phyloP scores from a whole-genome alignment of 1,140 invertebrate genomes.

The Drosophila simulans region DNA sequence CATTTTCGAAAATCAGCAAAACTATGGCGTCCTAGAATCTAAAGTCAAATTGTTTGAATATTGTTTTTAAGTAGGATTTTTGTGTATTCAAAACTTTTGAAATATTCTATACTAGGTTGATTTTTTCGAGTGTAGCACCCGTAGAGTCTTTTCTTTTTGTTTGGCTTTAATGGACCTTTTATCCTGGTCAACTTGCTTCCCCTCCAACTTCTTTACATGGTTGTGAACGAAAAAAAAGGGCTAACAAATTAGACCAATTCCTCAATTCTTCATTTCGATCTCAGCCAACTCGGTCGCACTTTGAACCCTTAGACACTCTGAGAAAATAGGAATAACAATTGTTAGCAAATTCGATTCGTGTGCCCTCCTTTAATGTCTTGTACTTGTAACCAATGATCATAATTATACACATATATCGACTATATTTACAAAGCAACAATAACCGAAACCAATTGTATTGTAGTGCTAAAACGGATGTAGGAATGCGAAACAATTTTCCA shows the following conservation, averaged over 20 bases:
- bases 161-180: conserved; percentile 23
- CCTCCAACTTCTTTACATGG: conserved; percentile 55
- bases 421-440: conserved; percentile 46
- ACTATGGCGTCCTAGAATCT: too few relatives aligned
- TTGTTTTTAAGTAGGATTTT: background rate
- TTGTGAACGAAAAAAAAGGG: conserved; percentile 53
- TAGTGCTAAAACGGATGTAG: conserved; percentile 28
- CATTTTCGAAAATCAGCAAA: too few relatives aligned
- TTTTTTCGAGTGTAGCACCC: conserved; percentile 4
- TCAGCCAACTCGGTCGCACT: conserved; percentile 19
- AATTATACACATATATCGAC: conserved; percentile 37
- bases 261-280: conserved; percentile 16
- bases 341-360: conserved; percentile 53
- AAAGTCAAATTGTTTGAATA: too few relatives aligned
- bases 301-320: conserved; percentile 5
- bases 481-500: conserved; percentile 17
- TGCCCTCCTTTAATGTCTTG: conserved; percentile 65
- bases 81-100: background rate
- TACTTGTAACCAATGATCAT: conserved; percentile 39
- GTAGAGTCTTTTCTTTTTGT: background rate
- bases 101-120: background rate
- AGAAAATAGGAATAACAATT: background rate
- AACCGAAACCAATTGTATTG: conserved; percentile 42
- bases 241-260: conserved; percentile 36
- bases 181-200: conserved; percentile 21